Conservation (phyloP, 2,888 invertebrate genomes). For the Limnephilus marmoratus region DNA sequence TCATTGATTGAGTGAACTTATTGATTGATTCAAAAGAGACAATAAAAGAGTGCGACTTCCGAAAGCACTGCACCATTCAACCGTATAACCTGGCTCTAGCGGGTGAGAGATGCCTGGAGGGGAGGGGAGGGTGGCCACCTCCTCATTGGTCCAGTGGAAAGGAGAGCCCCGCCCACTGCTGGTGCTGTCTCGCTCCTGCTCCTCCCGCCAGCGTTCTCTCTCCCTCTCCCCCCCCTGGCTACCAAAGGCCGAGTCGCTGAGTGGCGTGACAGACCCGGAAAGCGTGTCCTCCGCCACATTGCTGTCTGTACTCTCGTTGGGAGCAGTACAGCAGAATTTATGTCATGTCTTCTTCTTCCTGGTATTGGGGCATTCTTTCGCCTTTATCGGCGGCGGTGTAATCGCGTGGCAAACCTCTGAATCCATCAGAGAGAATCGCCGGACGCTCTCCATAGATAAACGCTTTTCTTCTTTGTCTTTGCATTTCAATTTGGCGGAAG, state of each 20-base stretch:
- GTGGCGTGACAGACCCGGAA: conserved; percentile 75
- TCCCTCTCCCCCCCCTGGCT: conserved; percentile 74
- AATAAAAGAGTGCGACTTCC: neutral
- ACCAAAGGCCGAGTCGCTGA: conserved; percentile 76
- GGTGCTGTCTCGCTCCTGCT: conserved; percentile 71
- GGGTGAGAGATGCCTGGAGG: conserved; percentile 43
- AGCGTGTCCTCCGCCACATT: conserved; percentile 68
- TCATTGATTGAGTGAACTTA: too few species aligned
- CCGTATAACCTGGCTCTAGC: conserved; percentile 60
- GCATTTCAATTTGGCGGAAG: conserved; percentile 61
- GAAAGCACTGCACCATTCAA: conserved; percentile 17
- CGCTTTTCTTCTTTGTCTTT: conserved; percentile 37
- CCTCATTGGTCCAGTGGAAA: conserved; percentile 71
- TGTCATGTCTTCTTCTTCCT: conserved; percentile 53
- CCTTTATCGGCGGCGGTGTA: neutral
- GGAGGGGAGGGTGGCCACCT: conserved; percentile 31
- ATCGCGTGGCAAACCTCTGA: conserved; percentile 8
- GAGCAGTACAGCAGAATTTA: conserved; percentile 67
- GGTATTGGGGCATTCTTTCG: neutral
- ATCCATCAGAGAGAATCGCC: conserved; percentile 38
- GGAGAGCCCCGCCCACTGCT: conserved; percentile 76
- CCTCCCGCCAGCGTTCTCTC: conserved; percentile 68
- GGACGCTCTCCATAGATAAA: neutral
- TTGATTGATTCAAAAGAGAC: neutral
- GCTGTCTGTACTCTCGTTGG: conserved; percentile 70